These are phyloP conservation scores for Drosophila paramelanica DNA, from an alignment of 2,888 invertebrate species.

Conservation along the genomic window DNA sequence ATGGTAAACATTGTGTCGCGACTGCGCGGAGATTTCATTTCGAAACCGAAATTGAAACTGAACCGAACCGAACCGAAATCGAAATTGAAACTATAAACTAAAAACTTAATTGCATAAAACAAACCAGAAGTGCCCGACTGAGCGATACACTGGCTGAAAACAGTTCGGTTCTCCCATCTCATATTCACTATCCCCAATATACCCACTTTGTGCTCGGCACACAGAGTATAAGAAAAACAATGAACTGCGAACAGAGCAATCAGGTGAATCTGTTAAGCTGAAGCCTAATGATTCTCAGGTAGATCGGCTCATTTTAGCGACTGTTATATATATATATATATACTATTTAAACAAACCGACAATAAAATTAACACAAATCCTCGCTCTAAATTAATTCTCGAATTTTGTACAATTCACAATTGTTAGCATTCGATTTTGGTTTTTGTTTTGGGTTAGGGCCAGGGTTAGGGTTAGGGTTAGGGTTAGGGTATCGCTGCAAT, in stretches of 20 bases:
- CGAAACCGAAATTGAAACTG: slow-evolving; percentile 27
- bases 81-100: slow-evolving; percentile 11
- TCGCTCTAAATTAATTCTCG: slow-evolving; percentile 32
- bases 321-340: slow-evolving; percentile 11
- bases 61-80: slow-evolving; percentile 16
- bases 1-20: slow-evolving; percentile 69
- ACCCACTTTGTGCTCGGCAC: background rate
- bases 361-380: slow-evolving; percentile 50
- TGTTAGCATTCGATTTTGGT: background rate
- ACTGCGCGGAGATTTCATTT: slow-evolving; percentile 32
- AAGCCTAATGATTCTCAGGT: slow-evolving; percentile 20
- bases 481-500: slow-evolving; percentile 43
- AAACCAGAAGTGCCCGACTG: background rate
- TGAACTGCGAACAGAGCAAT: slow-evolving; percentile 1
- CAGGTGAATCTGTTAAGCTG: background rate
- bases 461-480: background rate
- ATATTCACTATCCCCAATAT: background rate
- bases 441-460: background rate
- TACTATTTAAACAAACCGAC: slow-evolving; percentile 23
- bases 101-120: background rate
- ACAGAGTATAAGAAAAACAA: background rate
- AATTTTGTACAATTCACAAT: slow-evolving; percentile 17
- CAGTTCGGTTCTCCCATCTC: too few relatives aligned
- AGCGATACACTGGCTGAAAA: background rate
- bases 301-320: slow-evolving; percentile 4